Evolutionary conservation across 2,113 vertebrate species (phyloP), one percentile per base, ranked within the genome.

Genomic region (Malaclemys terrapin): DNA sequence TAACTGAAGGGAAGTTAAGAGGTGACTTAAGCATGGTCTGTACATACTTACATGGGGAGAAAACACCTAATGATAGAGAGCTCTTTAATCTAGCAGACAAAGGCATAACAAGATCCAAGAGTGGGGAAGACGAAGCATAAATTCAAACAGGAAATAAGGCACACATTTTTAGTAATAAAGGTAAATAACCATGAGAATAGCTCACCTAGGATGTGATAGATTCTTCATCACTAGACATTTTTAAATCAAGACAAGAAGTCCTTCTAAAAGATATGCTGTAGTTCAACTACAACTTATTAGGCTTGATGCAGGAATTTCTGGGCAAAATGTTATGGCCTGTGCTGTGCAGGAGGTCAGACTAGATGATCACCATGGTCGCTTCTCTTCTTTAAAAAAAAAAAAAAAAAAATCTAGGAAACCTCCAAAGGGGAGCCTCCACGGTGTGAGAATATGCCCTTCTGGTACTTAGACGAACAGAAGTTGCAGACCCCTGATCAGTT

Each of bases 211-310:
- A 75, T 59, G 24, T 8, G 19, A 69, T 3, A 25, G 89, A 80
- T 47, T 49, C 12, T 79, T 16, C 2, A 29, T 2, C 16, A 4
- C 38, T 1, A 0, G 1, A 88, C 35, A 92, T 62, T 54, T 65
- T 38, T 56, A 81, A 79, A 50, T 47, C 17, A 76, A 90, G 85
- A 12, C 11, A 84, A 84, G 11, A 84, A 69, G 31, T 27, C 49
- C 79, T 8, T 83, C 59, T 57, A 75, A 85, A 90, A 81, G 22
- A 59, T 10, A 31, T 65, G 56, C 57, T 65, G 35, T 11, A 5
- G 12, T 65, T 87, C 82, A 31, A 49, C 1, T 25, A 78, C 38
- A 75, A 91, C 59, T 24, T n/a, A n/a, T 56, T 53, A 29, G 52
- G 4, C 14, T 79, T 56, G 50, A 57, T 57, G 72, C n/a, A 54